Percentiles rank a stretch among this genome's conserved stretches.
phyloP scores from a whole-genome alignment of 2,113 vertebrate species.

The Nycticorax nycticorax region DNA sequence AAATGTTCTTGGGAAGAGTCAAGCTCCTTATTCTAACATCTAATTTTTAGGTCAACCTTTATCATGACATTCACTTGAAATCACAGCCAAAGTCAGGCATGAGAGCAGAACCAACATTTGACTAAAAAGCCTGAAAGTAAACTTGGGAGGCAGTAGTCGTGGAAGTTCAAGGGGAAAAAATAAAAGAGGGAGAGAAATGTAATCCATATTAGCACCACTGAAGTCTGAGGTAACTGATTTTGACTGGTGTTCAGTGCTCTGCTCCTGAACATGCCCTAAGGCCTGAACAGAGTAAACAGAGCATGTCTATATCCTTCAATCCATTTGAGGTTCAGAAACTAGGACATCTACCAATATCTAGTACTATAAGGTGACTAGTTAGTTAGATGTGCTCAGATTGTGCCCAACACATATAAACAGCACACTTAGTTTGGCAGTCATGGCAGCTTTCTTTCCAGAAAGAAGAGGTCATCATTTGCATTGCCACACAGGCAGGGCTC shows the following conservation, averaged over 20 bases:
- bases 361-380: accelerated
- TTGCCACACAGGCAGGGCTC: neutral
- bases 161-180: neutral
- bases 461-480: neutral
- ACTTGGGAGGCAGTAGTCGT: neutral
- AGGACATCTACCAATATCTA: neutral
- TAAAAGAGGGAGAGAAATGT: accelerated
- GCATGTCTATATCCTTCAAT: neutral
- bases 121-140: neutral
- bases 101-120: neutral
- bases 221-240: neutral
- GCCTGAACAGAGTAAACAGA: neutral
- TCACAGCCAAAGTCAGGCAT: neutral
- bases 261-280: neutral
- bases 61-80: neutral
- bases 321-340: neutral
- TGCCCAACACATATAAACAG: neutral
- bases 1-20: neutral
- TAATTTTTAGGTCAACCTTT: neutral
- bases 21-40: neutral
- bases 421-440: neutral
- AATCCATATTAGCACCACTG: neutral
- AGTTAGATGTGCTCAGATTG: neutral
- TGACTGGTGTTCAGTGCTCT: neutral
- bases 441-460: neutral